phyloP scores from a whole-genome alignment of 2,797 vertebrate genomes.

The Pangasius macronema region DNA sequence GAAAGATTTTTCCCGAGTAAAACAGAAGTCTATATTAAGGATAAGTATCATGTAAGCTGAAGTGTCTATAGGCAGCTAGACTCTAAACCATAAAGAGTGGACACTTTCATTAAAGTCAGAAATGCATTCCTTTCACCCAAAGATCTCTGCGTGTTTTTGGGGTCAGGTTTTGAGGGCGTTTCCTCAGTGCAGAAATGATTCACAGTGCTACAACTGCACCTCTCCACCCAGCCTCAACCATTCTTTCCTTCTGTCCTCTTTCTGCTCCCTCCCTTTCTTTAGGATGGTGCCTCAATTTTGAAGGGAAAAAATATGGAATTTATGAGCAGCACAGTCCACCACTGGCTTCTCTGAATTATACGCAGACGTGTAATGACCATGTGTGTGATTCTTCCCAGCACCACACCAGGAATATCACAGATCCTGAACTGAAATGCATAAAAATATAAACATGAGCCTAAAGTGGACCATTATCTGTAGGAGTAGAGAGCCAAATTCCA shows the following conservation, averaged over 20 bases:
- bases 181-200: conserved; percentile 51
- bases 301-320: conserved; percentile 21
- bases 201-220: conserved; percentile 59
- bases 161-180: conserved; percentile 9
- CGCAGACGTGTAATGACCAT: conserved; percentile 23
- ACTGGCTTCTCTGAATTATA: conserved; percentile 5
- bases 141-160: background rate
- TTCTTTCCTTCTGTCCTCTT: conserved; percentile 53
- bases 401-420: conserved; percentile 23
- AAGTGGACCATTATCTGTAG: background rate
- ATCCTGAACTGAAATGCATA: conserved; percentile 11
- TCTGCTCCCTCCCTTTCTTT: conserved; percentile 51
- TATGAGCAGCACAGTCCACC: conserved; percentile 14
- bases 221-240: conserved; percentile 67
- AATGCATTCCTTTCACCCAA: background rate
- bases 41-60: background rate
- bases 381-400: conserved; percentile 1
- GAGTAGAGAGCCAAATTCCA: conserved; percentile 12
- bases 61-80: background rate
- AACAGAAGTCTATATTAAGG: background rate
- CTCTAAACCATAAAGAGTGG: background rate
- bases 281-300: conserved; percentile 59
- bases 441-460: conserved; percentile 20
- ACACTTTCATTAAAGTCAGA: background rate
- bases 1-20: background rate